Percentiles rank a stretch among this genome's conserved stretches.
phyloP scores from a whole-genome alignment of 2,888 invertebrate genomes.

The Pharmacophagus antenor region DNA sequence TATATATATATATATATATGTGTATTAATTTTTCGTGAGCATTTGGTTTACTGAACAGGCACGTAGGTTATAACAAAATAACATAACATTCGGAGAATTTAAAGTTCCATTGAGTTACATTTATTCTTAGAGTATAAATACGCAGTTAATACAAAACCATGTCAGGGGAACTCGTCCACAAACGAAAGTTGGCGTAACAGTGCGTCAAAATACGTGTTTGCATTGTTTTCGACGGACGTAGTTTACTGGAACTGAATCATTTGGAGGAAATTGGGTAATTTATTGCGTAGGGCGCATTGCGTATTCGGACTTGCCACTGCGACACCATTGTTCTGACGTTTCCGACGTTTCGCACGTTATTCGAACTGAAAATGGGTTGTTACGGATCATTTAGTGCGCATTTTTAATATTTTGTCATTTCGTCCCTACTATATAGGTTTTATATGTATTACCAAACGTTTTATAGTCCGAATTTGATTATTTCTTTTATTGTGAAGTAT shows the following conservation, averaged over 20 bases:
- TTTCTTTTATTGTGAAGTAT: no score
- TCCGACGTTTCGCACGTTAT: not conserved
- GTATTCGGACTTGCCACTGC: conserved; percentile 3
- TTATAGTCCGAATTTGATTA: no score
- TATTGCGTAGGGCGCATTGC: conserved; percentile 4
- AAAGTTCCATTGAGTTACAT: conserved; percentile 5
- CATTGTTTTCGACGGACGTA: conserved; percentile 10
- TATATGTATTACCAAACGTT: no score
- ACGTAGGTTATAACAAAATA: not conserved
- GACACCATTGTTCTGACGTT: not conserved
- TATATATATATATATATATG: no score
- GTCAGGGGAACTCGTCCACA: conserved; percentile 20
- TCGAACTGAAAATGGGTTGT: not conserved
- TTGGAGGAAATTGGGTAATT: conserved; percentile 24
- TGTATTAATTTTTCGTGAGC: no score
- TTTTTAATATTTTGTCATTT: no score
- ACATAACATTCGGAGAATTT: not conserved
- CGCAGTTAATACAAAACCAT: conserved; percentile 13
- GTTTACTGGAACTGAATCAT: conserved; percentile 23
- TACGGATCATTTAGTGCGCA: not conserved
- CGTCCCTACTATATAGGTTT: no score
- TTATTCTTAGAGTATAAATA: conserved; percentile 15
- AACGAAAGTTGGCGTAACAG: conserved; percentile 19
- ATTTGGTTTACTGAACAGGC: not conserved
- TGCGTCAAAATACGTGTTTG: conserved; percentile 23